These are phyloP conservation scores for Hydractinia echinata DNA, from an alignment of 30 jellyfish, hydroid and myxozoan species.

Conservation along the genomic window DNA sequence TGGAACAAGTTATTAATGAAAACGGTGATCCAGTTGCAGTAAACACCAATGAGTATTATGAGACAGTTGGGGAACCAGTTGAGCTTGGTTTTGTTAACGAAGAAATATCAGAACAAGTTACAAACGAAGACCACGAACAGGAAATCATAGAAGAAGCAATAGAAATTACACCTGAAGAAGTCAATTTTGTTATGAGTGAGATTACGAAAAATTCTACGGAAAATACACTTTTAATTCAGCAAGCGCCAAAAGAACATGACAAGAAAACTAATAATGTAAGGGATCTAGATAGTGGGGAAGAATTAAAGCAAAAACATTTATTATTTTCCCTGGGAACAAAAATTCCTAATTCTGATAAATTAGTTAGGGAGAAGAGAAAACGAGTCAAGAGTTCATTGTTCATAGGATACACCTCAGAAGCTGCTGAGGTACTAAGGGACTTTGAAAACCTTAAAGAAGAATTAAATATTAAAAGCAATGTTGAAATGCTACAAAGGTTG, in stretches of 20 bases:
- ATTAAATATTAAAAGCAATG: neutral
- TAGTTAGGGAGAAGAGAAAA: neutral
- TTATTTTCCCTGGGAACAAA: conserved; percentile 9
- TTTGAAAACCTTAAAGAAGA: conserved; percentile 4
- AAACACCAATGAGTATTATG: conserved; percentile 17
- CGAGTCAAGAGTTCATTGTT: conserved; percentile 19
- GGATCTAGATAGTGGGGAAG: neutral
- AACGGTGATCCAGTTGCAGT: conserved; percentile 16
- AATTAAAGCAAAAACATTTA: neutral
- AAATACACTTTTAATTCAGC: neutral
- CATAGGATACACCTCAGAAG: conserved; percentile 20
- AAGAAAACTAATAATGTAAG: neutral
- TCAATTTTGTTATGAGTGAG: neutral
- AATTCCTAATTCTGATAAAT: neutral
- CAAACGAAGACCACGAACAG: neutral
- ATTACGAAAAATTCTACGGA: neutral
- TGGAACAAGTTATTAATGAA: conserved; percentile 28
- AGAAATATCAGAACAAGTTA: neutral
- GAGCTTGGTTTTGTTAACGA: neutral
- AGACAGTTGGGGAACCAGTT: neutral
- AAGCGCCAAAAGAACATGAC: neutral
- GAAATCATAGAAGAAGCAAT: neutral
- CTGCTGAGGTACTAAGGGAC: conserved; percentile 20
- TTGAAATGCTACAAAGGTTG: neutral
- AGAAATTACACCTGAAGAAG: neutral